phyloP scores from a whole-genome alignment of 2,113 vertebrate species.

The Odocoileus virginianus region DNA sequence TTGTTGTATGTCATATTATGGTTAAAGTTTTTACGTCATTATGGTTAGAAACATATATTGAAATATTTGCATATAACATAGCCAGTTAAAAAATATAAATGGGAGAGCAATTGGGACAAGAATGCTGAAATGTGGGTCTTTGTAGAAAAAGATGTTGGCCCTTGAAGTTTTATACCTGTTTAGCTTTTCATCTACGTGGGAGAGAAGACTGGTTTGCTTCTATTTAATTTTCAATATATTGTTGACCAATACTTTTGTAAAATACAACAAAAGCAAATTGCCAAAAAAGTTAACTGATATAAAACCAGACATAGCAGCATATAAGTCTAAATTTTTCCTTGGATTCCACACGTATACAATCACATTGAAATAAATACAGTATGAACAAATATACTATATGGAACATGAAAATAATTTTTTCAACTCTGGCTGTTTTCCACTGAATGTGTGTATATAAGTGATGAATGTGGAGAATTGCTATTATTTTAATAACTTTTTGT shows the following conservation, averaged over 20 bases:
- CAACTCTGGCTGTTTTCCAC: neutral
- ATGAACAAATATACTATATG: neutral
- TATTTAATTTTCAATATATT: neutral
- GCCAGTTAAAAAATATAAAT: neutral
- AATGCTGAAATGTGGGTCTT: neutral
- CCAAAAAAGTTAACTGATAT: neutral
- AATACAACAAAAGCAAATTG: slow-evolving; percentile 17
- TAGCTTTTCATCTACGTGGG: neutral
- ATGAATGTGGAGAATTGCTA: neutral
- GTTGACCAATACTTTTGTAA: neutral
- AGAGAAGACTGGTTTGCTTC: neutral
- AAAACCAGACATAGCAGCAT: neutral
- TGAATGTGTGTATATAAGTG: neutral
- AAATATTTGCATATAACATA: neutral
- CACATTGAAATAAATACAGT: slow-evolving; percentile 2
- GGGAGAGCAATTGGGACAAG: neutral
- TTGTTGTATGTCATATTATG: neutral
- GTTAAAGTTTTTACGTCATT: neutral
- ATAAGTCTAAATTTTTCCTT: neutral
- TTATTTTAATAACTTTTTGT: neutral
- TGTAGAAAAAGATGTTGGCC: neutral
- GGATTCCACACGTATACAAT: neutral
- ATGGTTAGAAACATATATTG: neutral
- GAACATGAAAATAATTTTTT: neutral
- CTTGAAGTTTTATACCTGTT: neutral